A percentile compares a stretch with the other conserved stretches of the same genome.
These are phyloP conservation scores for Gordius sp. DNA, from an alignment of 2,888 invertebrate genomes.

Conservation along the genomic window DNA sequence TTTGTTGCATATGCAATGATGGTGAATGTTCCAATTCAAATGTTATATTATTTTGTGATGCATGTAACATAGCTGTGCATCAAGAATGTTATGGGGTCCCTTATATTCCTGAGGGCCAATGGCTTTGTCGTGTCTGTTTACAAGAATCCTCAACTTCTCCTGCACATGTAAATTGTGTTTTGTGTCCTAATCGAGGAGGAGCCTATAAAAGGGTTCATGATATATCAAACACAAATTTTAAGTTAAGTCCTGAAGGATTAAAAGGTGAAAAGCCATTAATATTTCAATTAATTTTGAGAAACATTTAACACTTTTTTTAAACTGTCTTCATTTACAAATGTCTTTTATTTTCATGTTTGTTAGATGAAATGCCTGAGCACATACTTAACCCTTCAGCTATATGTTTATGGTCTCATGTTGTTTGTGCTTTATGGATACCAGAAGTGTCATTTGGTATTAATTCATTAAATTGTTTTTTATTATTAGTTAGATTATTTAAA, in stretches of 20 bases:
- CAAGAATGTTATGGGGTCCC: constrained; percentile 95
- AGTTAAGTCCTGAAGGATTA: neutral
- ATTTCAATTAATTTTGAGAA: no score
- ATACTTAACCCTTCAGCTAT: neutral
- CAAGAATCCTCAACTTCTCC: no score
- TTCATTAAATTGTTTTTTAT: neutral
- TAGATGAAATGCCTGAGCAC: neutral
- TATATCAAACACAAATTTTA: constrained; percentile 16
- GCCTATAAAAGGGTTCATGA: constrained; percentile 94
- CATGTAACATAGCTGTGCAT: constrained; percentile 95
- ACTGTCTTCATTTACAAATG: neutral
- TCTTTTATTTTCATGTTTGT: neutral
- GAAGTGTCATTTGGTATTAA: constrained; percentile 37
- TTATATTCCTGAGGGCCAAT: constrained; percentile 84
- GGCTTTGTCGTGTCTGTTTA: constrained; percentile 78
- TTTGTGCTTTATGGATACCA: constrained; percentile 94
- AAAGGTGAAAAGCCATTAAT: no score
- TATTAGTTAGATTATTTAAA: constrained; percentile 11
- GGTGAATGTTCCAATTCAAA: constrained; percentile 95
- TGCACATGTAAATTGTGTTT: no score
- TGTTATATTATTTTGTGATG: constrained; percentile 92
- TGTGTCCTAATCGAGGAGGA: constrained; percentile 88
- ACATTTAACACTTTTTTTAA: neutral
- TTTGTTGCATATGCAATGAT: constrained; percentile 92
- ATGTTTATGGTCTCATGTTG: constrained; percentile 85